Base-by-base conservation (phyloP, 1,140 invertebrate species). In the Chrysopa pallens region DNA sequence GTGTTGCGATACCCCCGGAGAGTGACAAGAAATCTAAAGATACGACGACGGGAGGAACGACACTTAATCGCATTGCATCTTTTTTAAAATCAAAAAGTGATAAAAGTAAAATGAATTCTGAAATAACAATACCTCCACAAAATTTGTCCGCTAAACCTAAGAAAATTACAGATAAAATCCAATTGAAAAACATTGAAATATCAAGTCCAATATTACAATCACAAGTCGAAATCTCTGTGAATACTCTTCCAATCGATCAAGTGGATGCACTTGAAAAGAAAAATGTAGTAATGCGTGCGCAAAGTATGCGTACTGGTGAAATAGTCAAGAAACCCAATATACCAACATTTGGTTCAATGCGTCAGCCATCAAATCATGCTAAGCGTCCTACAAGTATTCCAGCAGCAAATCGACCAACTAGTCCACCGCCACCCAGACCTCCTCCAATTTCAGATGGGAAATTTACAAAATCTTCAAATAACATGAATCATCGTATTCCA, bases 271-370 rank as follows among this genome's bases (percentile, higher is more conserved):
- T 52, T 0, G 57, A 41, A 6, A 64, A 60, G 6, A 73, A 72
- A 51, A 57, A 63, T 1, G 69, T 73, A 6, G 69, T 85, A 0
- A 73, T 77, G 55, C 64, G 84, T 38, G 73, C 81, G 1, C 82
- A 86, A 52, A 84, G 81, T 42, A 80, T 88, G 78, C 63, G 82
- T 41, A 69, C 68, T 33, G 56, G 56, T 9, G 72, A 73, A 36
- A 62, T 72, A 2, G 67, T 65, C 0, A 64, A 69, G 35, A 58
- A 64, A 49, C 72, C 76, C 0, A 56, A 63, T 0, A 69, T 86
- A n/a, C 78, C 79, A 15, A 76, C 71, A 27, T 85, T 87, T 52
- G 82, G 83, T 0, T 86, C 81, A 0, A 85, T 86, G 80, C 59
- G 81, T 28, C 71, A 79, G 33, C 62, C 72, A 0, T 23, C 17